phyloP scores from a whole-genome alignment of 2,113 vertebrate species.

The Oriolus oriolus region DNA sequence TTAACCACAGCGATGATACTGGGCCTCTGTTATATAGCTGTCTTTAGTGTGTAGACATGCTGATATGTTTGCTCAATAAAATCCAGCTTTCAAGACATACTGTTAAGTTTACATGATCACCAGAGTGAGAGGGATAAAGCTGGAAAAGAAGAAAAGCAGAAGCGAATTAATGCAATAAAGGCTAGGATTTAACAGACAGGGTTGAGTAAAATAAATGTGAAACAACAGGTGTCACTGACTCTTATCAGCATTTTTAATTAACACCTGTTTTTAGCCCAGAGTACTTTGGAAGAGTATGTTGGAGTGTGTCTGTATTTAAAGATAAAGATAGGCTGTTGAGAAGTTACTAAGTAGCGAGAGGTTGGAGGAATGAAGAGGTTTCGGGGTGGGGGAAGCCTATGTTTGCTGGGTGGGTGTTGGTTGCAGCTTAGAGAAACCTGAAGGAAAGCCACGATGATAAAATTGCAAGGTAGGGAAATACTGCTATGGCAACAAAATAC shows the following conservation, averaged over 20 bases:
- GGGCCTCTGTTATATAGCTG: slow-evolving; percentile 35
- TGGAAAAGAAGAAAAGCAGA: slow-evolving; percentile 62
- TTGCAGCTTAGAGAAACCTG: background rate
- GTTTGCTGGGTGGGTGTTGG: background rate
- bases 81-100: slow-evolving; percentile 50
- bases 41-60: slow-evolving; percentile 58
- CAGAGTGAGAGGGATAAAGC: slow-evolving; percentile 55
- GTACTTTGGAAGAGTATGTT: slow-evolving; percentile 49
- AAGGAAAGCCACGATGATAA: slow-evolving; percentile 2
- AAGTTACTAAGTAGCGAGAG: slow-evolving; percentile 33
- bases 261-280: slow-evolving; percentile 63
- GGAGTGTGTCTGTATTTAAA: slow-evolving; percentile 57
- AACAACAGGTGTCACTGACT: slow-evolving; percentile 67
- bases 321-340: slow-evolving; percentile 55
- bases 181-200: slow-evolving; percentile 48
- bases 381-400: background rate
- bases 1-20: background rate
- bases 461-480: slow-evolving; percentile 7
- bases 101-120: slow-evolving; percentile 60
- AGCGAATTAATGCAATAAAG: slow-evolving; percentile 61
- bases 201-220: slow-evolving; percentile 59
- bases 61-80: slow-evolving; percentile 64
- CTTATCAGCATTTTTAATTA: slow-evolving; percentile 71
- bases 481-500: slow-evolving; percentile 36
- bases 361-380: background rate